phyloP scores from a whole-genome alignment of 1,140 invertebrate species.

The Lasaia peninsularis region DNA sequence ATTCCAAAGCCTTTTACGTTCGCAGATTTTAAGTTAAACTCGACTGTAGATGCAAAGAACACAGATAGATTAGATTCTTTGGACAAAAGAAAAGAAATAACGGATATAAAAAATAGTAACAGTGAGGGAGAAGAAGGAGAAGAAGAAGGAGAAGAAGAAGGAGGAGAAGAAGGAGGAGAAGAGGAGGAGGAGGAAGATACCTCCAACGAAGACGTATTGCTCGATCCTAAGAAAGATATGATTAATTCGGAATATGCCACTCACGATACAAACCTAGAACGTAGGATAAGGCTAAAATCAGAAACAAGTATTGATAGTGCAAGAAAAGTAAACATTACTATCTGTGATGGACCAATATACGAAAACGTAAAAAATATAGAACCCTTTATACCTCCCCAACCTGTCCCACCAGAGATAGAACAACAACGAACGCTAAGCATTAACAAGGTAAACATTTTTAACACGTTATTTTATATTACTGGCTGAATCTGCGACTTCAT shows the following conservation, averaged over 20 bases:
- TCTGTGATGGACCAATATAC: slow-evolving; percentile 77
- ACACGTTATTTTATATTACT: neutral
- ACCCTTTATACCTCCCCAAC: slow-evolving; percentile 76
- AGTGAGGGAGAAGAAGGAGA: slow-evolving; percentile 14
- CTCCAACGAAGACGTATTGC: neutral
- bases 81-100: slow-evolving; percentile 3
- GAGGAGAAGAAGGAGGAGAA: slow-evolving; percentile 13
- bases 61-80: neutral
- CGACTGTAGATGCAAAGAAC: neutral
- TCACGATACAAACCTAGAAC: neutral
- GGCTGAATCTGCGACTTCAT: too few relatives aligned
- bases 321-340: slow-evolving; percentile 75
- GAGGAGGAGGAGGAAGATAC: slow-evolving; percentile 16
- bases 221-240: neutral
- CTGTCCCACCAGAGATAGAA: slow-evolving; percentile 84
- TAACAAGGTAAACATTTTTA: slow-evolving; percentile 81
- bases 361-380: slow-evolving; percentile 71
- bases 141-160: slow-evolving; percentile 15
- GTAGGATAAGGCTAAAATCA: slow-evolving; percentile 3
- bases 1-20: slow-evolving; percentile 72
- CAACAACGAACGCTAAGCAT: slow-evolving; percentile 87
- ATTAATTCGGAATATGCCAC: neutral
- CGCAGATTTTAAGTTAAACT: slow-evolving; percentile 62
- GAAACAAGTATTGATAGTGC: slow-evolving; percentile 43
- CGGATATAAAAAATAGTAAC: slow-evolving; percentile 5